phyloP scores from a whole-genome alignment of 2,797 vertebrate species.

The Sebastes steindachneri region DNA sequence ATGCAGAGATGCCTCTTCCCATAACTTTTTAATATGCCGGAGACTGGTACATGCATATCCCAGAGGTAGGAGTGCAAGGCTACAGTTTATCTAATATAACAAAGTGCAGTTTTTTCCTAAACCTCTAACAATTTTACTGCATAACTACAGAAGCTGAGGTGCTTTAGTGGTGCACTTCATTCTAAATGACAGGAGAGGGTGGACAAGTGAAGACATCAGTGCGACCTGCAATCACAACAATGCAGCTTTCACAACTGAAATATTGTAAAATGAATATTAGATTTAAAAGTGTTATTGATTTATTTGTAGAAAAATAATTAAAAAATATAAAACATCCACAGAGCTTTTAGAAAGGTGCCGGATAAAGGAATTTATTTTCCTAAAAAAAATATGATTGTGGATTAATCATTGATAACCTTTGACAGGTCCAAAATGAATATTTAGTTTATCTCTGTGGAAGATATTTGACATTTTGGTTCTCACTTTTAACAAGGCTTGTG shows the following conservation, averaged over 20 bases:
- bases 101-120: not conserved
- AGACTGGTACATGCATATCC: not conserved
- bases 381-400: not conserved
- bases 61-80: not conserved
- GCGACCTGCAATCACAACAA: not conserved
- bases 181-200: not conserved
- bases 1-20: not conserved
- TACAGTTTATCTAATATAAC: not conserved
- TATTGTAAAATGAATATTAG: too few species aligned
- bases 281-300: not conserved
- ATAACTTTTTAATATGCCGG: conserved; percentile 6
- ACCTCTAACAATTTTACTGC: not conserved
- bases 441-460: not conserved
- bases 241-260: not conserved
- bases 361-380: not conserved
- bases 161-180: not conserved
- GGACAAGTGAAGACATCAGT: not conserved
- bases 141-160: not conserved
- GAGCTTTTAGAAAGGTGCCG: not conserved
- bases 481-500: not conserved
- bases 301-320: not conserved
- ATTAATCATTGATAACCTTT: not conserved
- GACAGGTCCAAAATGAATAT: not conserved
- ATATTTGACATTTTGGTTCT: not conserved
- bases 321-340: not conserved